These are phyloP conservation scores for Phragmatobia fuliginosa DNA, from an alignment of 2,888 invertebrate species.

Conservation along the genomic window DNA sequence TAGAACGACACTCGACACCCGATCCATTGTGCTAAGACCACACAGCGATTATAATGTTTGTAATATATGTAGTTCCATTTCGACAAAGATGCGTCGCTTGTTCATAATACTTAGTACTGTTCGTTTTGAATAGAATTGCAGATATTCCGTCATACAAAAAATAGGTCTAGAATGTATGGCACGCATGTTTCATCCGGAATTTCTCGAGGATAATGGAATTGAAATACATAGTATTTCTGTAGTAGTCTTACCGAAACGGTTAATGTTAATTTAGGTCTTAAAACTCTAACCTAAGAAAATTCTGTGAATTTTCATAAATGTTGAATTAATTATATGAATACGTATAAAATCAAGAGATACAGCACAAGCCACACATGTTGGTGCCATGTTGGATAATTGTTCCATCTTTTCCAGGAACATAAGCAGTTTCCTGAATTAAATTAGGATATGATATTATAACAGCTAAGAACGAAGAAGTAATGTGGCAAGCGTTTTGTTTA, in stretches of 20 bases:
- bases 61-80: constrained; percentile 42
- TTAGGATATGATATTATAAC: constrained; percentile 32
- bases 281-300: too few relatives aligned
- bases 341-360: too few relatives aligned
- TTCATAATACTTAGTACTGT: constrained; percentile 36
- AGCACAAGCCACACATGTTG: neutral
- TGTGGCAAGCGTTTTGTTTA: constrained; percentile 44
- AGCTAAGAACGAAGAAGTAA: constrained; percentile 27
- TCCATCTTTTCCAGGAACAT: constrained; percentile 1
- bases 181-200: too few relatives aligned
- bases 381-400: constrained; percentile 1
- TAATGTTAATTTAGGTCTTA: too few relatives aligned
- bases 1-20: constrained; percentile 44
- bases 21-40: constrained; percentile 51
- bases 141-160: constrained; percentile 28
- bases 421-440: constrained; percentile 8
- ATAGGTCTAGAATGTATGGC: constrained; percentile 30
- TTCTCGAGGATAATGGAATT: too few relatives aligned
- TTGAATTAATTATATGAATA: too few relatives aligned
- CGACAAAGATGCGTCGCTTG: constrained; percentile 42
- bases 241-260: too few relatives aligned
- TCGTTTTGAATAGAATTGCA: constrained; percentile 32
- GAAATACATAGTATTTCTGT: too few relatives aligned
- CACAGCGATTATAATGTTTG: constrained; percentile 47
- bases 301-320: too few relatives aligned